These are phyloP conservation scores for Cyprinus carpio DNA, from an alignment of 2,113 vertebrate species.

Conservation along the genomic window DNA sequence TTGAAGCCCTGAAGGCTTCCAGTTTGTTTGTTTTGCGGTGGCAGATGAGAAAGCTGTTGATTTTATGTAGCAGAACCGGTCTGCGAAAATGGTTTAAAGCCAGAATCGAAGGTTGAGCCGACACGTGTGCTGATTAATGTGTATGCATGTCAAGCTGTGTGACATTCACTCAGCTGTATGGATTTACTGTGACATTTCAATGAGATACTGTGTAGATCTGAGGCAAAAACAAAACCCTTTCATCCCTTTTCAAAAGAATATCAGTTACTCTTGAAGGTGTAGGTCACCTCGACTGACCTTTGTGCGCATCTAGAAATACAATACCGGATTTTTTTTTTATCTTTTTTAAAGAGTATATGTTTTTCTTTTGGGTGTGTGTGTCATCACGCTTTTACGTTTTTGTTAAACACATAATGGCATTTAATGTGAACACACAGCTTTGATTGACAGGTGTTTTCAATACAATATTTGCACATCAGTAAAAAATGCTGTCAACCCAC, in stretches of 20 bases:
- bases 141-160: not conserved
- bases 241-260: not conserved
- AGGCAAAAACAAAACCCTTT: not conserved
- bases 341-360: no score
- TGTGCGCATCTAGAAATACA: not conserved
- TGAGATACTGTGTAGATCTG: not conserved
- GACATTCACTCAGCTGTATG: not conserved
- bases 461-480: not conserved
- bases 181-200: not conserved
- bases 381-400: no score
- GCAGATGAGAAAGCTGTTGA: not conserved
- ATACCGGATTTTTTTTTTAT: not conserved
- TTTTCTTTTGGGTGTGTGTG: no score
- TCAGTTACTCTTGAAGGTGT: not conserved
- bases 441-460: not conserved
- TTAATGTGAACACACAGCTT: not conserved
- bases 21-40: not conserved
- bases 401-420: not conserved
- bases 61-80: not conserved
- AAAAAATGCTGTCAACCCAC: not conserved
- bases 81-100: not conserved
- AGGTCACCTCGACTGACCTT: not conserved
- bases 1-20: not conserved
- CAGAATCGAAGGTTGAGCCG: not conserved
- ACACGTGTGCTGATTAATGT: not conserved